Evolutionary conservation across 2,113 vertebrate genomes (phyloP), one percentile per base, ranked within the genome.

Genomic region (Lepisosteus osseus): DNA sequence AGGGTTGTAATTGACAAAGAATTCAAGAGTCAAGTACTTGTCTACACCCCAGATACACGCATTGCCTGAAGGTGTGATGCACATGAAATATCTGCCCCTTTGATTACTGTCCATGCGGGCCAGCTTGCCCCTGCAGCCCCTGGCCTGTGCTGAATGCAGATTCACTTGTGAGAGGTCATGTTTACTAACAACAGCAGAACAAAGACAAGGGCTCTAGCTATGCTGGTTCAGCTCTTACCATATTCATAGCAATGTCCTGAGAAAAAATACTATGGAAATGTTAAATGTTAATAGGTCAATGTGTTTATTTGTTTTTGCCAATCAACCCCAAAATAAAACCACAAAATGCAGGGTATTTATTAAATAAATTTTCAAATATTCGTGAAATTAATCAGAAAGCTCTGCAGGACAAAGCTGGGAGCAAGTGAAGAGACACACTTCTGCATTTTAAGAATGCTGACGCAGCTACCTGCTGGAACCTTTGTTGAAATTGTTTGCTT

Each of bases 21-120:
- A 55, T 8, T 57, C 79, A 12, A 72, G 77, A 78, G 74, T 81
- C 80, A 70, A 79, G 86, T 81, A 83, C 67, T 42, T 13, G 42
- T 40, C 70, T 65, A 45, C 61, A 78, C 84, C 73, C 80, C 85
- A 75, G 80, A 74, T 80, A 61, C 77, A 78, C 4, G 61, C 76
- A 72, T 74, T 68, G 79, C 82, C 86, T 0, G 43, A 82, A 88
- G 91, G 86, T 71, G 83, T 61, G 79, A 68, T 69, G 81, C 74
- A 79, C 79, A 83, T 80, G 81, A 87, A 82, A 82, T 54, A 12
- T 40, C 47, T 84, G 86, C 89, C 85, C 88, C 80, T 78, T 78
- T 85, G 81, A 78, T 80, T 72, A 79, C 59, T 64, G 75, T 64
- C 83, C 76, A 81, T 51, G 17, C 81, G 81, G 84, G 83, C 87